Base-by-base conservation (phyloP, 1,140 invertebrate genomes). In the Euura saliciscinereae region DNA sequence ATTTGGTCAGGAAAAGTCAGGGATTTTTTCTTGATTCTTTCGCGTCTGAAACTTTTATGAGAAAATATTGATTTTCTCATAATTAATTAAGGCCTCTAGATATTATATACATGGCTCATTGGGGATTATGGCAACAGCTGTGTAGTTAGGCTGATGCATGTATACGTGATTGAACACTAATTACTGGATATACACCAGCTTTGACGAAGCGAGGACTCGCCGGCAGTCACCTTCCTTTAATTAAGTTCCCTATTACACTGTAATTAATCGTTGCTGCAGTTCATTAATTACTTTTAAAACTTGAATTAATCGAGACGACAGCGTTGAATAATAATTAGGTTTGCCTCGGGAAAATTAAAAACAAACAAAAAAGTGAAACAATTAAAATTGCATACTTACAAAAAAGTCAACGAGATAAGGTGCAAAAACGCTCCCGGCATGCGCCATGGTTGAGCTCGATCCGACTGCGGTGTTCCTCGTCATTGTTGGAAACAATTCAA, bases 391-490 rank as follows among this genome's bases (percentile, higher is more conserved):
- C 28, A 28, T 10, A 70, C 75, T 75, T 51, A 79, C 78, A 79
- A 90, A 73, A 72, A 89, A 77, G 77, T 89, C 88, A 45, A 90
- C 88, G 43, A 91, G 80, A 77, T 88, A 90, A 2, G 91, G 91
- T 2, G 91, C 89, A 65, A 86, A 79, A 66, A 91, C 89, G 6
- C 89, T 88, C 7, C 91, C 91, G 6, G 91, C 78, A 74, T 91
- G 86, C 8, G 90, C 90, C 71, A 86, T 82, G n/a, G 89, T 89
- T 0, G 90, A 89, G 59, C 89, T 86, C 2, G 87, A 87, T 5
- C 91, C 91, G 69, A 92, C 76, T 2, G 88, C 90, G 4, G 89
- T 87, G 77, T 91, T 91, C 51, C 91, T 82, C 44, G 85, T 83
- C 69, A 82, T 83, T 2, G 91, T 92, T 28, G 91, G 91, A 78